Percentiles rank a stretch among this genome's conserved stretches.
Conservation (phyloP, 2,797 vertebrate species). For the Labroides dimidiatus region DNA sequence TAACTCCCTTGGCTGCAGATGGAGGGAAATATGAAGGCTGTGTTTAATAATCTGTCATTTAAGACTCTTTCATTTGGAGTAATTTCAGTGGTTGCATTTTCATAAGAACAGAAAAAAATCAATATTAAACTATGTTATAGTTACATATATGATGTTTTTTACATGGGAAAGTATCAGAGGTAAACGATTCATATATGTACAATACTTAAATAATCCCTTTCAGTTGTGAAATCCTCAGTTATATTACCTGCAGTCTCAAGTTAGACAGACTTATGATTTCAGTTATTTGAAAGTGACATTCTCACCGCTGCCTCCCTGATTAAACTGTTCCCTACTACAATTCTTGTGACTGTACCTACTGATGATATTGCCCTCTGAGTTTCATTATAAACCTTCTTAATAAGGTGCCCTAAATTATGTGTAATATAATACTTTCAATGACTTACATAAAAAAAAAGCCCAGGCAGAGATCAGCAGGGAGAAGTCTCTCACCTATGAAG, state of each 20-base stretch:
- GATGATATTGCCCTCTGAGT: conserved; percentile 77
- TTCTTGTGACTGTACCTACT: conserved; percentile 73
- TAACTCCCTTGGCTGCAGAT: conserved; percentile 1
- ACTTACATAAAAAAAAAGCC: conserved; percentile 64
- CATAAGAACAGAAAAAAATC: not conserved
- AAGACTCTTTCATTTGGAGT: not conserved
- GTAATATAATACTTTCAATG: conserved; percentile 58
- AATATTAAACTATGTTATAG: not conserved
- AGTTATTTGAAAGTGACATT: conserved; percentile 73
- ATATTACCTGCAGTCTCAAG: conserved; percentile 35
- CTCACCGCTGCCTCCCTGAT: conserved; percentile 74
- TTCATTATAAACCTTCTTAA: conserved; percentile 79
- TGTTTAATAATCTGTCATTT: not conserved
- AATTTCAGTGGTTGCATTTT: not conserved
- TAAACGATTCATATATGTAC: not conserved
- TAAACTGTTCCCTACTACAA: conserved; percentile 63
- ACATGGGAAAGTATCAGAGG: not conserved
- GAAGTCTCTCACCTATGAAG: conserved; percentile 50
- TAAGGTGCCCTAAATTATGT: conserved; percentile 55
- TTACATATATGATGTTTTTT: not conserved
- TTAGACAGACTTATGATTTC: conserved; percentile 60
- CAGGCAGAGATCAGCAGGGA: conserved; percentile 24
- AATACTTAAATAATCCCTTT: conserved; percentile 17
- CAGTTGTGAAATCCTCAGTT: conserved; percentile 13
- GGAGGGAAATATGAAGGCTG: not conserved